Evolutionary conservation across 2,797 vertebrate genomes (phyloP).

Genomic region (Eulemur mongoz): DNA sequence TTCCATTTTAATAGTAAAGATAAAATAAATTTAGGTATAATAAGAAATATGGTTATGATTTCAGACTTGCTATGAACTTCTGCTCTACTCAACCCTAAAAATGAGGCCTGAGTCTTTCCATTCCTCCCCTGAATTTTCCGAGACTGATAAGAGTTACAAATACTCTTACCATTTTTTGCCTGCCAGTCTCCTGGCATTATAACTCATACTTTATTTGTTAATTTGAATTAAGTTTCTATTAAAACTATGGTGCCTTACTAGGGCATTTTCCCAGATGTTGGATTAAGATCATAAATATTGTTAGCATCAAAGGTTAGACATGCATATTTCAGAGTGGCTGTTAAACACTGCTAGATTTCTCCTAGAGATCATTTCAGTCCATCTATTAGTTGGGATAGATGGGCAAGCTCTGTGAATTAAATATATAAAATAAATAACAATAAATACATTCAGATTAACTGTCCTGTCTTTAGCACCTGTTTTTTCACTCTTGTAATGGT

Average conservation of each 20-base stretch:
- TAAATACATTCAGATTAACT: neutral
- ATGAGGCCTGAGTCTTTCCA: neutral
- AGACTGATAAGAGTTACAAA: neutral
- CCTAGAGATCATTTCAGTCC: neutral
- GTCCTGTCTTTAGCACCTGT: neutral
- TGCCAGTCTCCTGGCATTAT: neutral
- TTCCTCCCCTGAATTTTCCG: neutral
- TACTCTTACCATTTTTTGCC: neutral
- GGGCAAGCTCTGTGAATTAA: neutral
- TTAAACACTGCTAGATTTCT: conserved; percentile 1
- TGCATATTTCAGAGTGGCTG: neutral
- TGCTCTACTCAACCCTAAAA: neutral
- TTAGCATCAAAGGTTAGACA: neutral
- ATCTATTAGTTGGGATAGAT: neutral
- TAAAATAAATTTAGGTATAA: conserved; percentile 29
- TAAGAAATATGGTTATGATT: conserved; percentile 11
- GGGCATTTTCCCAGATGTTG: neutral
- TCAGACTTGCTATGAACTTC: neutral
- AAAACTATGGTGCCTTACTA: neutral
- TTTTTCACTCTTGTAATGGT: neutral
- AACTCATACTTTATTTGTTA: neutral
- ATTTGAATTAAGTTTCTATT: conserved; percentile 14
- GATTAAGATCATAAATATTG: neutral
- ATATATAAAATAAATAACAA: neutral
- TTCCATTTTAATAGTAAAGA: neutral